phyloP scores from a whole-genome alignment of 2,888 invertebrate genomes.

The Melieria picta region DNA sequence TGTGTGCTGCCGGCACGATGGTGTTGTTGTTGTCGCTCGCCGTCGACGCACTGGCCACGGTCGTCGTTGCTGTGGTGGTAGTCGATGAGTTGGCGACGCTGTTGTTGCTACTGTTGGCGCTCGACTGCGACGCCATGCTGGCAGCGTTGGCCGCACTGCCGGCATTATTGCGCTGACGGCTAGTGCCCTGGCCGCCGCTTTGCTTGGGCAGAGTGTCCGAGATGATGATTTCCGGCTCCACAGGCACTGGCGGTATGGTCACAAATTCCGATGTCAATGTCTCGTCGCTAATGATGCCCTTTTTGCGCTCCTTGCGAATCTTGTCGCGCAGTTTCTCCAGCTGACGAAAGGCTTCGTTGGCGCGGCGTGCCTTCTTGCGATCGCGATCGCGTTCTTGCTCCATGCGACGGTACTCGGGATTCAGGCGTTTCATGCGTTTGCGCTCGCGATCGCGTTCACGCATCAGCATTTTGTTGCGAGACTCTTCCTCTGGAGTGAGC shows the following conservation, averaged over 20 bases:
- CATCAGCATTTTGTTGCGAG: slow-evolving; percentile 61
- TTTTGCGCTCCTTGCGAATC: slow-evolving; percentile 62
- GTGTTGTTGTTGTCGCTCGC: slow-evolving; percentile 40
- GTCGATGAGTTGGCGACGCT: slow-evolving; percentile 34
- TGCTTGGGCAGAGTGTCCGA: slow-evolving; percentile 32
- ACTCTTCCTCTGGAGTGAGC: slow-evolving; percentile 62
- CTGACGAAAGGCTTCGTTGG: slow-evolving; percentile 60
- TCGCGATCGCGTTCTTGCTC: slow-evolving; percentile 64
- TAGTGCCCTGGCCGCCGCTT: slow-evolving; percentile 11
- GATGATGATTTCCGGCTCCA: slow-evolving; percentile 58
- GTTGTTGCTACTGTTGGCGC: slow-evolving; percentile 41
- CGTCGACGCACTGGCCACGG: slow-evolving; percentile 45
- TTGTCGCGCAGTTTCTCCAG: slow-evolving; percentile 63
- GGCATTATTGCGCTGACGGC: slow-evolving; percentile 41
- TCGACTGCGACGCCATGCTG: slow-evolving; percentile 39
- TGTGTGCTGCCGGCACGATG: slow-evolving; percentile 46
- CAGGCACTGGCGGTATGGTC: slow-evolving; percentile 54
- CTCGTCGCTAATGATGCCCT: slow-evolving; percentile 58
- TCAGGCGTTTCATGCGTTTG: slow-evolving; percentile 61
- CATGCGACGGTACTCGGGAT: slow-evolving; percentile 60
- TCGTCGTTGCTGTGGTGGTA: slow-evolving; percentile 46
- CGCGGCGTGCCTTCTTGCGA: slow-evolving; percentile 60
- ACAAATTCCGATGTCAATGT: slow-evolving; percentile 57
- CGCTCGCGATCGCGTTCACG: slow-evolving; percentile 62
- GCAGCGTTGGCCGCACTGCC: slow-evolving; percentile 44